Percentiles rank a stretch among this genome's conserved stretches.
These are phyloP conservation scores for Ascaphus truei DNA, from an alignment of 2,113 vertebrate species.

Conservation along the genomic window DNA sequence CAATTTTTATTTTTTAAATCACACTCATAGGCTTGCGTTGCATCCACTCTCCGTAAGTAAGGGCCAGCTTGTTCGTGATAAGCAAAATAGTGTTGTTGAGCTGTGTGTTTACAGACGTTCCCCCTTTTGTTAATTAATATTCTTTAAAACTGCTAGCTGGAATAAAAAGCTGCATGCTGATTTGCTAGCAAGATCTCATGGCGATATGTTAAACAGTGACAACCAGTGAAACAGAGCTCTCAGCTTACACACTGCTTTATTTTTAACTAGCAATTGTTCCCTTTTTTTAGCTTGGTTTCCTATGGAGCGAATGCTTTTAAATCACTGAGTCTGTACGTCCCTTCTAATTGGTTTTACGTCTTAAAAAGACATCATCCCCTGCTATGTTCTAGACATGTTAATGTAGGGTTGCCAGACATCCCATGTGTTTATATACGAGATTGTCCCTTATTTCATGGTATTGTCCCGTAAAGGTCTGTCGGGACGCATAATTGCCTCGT, in stretches of 20 bases:
- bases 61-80: neutral
- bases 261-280: constrained; percentile 24
- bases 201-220: constrained; percentile 23
- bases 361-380: too few relatives aligned
- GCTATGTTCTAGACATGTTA: too few relatives aligned
- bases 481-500: too few relatives aligned
- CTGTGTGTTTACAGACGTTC: neutral
- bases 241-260: constrained; percentile 3
- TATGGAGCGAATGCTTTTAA: neutral
- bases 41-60: neutral
- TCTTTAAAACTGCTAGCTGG: neutral
- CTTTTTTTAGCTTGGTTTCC: constrained; percentile 8
- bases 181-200: constrained; percentile 7
- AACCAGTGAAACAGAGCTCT: constrained; percentile 4
- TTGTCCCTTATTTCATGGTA: too few relatives aligned
- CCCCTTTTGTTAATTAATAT: constrained; percentile 8
- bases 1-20: neutral
- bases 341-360: too few relatives aligned
- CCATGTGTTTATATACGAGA: too few relatives aligned
- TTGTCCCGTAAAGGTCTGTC: too few relatives aligned
- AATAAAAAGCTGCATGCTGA: constrained; percentile 1
- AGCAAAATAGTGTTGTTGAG: neutral
- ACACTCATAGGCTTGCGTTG: neutral
- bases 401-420: too few relatives aligned
- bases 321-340: too few relatives aligned